phyloP scores from a whole-genome alignment of 2,797 vertebrate species.

The Sternotherus odoratus region DNA sequence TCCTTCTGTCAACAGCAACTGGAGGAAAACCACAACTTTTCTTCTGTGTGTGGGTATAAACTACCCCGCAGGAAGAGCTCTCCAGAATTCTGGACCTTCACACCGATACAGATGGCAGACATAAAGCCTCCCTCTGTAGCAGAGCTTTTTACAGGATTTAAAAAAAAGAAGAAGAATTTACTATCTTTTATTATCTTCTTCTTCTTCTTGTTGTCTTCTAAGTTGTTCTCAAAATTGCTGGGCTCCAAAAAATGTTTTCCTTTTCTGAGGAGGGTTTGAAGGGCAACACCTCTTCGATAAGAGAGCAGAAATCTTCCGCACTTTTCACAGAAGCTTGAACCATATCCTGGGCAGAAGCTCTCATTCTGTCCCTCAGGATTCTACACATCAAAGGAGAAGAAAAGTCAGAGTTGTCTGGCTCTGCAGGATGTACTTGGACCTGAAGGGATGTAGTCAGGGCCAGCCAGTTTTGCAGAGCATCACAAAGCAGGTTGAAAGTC shows the following conservation, averaged over 20 bases:
- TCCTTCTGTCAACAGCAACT: accelerated
- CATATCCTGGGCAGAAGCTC: not conserved
- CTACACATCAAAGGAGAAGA: not conserved
- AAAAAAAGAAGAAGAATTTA: not conserved
- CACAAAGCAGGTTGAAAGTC: not conserved
- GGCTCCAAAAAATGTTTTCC: not conserved
- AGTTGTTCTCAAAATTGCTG: not conserved
- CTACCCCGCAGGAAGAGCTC: not conserved
- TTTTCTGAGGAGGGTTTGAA: not conserved
- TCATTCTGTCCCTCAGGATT: not conserved
- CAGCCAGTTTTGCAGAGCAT: not conserved
- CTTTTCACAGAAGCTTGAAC: not conserved
- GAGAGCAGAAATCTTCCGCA: too few species aligned
- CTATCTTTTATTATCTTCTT: not conserved
- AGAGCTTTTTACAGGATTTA: not conserved
- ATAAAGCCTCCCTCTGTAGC: not conserved
- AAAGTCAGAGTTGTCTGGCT: not conserved
- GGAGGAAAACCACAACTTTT: not conserved
- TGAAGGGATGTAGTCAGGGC: not conserved
- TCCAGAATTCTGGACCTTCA: not conserved
- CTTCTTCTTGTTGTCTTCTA: not conserved
- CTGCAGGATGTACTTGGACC: not conserved
- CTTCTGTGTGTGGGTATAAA: not conserved
- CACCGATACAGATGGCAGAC: not conserved
- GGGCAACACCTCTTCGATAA: not conserved